These are phyloP conservation scores for Murina feae DNA, from an alignment of 2,113 vertebrate genomes.

Conservation along the genomic window DNA sequence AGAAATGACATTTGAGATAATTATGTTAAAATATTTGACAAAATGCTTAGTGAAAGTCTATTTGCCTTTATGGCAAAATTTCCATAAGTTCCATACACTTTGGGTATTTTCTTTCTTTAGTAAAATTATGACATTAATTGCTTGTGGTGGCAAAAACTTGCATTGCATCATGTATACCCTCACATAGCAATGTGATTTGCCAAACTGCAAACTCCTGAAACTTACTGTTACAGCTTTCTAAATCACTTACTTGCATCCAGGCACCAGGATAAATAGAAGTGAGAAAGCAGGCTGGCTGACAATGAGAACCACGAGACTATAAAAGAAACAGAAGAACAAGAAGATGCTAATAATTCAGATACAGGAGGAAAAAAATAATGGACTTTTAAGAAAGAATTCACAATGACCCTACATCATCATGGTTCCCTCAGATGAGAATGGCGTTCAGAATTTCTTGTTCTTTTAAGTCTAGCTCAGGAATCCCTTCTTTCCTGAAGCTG, in stretches of 20 bases:
- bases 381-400: background rate
- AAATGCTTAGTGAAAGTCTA: background rate
- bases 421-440: background rate
- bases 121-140: background rate
- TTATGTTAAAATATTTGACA: background rate
- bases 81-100: background rate
- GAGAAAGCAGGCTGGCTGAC: background rate
- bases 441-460: background rate
- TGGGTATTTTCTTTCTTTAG: background rate
- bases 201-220: background rate
- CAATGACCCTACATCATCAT: background rate
- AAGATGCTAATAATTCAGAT: background rate
- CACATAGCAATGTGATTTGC: background rate
- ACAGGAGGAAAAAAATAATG: background rate
- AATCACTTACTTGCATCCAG: background rate
- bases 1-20: background rate
- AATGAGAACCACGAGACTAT: background rate
- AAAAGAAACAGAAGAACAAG: background rate
- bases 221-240: background rate
- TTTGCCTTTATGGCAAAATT: background rate
- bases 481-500: background rate
- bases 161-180: background rate
- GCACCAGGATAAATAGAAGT: background rate
- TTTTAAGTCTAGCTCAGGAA: background rate
- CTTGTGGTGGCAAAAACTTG: background rate